Evolutionary conservation across 2,888 invertebrate species (phyloP), one percentile per base, ranked within the genome.

Genomic region (Yponomeuta evonymella): DNA sequence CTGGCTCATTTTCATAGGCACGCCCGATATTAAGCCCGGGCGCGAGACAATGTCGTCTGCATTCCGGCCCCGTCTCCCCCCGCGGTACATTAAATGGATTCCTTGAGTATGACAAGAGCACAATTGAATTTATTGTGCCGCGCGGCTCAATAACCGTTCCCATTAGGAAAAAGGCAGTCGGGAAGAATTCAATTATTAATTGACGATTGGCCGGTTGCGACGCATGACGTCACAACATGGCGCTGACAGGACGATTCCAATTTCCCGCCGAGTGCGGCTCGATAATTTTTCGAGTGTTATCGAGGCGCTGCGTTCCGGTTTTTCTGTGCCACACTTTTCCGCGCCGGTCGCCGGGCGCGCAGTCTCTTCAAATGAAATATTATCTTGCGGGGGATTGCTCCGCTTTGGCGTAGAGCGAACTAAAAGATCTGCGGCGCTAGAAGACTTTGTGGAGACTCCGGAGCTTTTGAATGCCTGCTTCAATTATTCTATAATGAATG

Each of bases 101-200:
- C 84, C 82, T 73, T 73, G 74, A 77, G 78, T 77, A 79, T 79
- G 78, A 79, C 78, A 79, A 74, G 75, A 74, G 75, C 76, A 79
- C 78, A 83, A 85, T 84, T 81, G 79, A 83, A 84, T 85, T 86
- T 85, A 77, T 79, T 75, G 76, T 75, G 74, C 75, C 73, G 73
- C 76, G 76, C 77, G 77, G 74, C 80, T 79, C 79, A 73, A 77
- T 79, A 78, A 75, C 75, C 76, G 72, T 74, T 71, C 74, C 83
- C 79, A 85, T 85, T 85, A 86, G 80, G 84, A 85, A 87, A 85
- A 86, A 85, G 87, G 83, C 83, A 78, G 79, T 81, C 82, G 84
- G 36, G 69, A 48, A 75, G 76, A 76, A 79, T 81, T 77, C 80
- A 79, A 81, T 83, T 82, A 82, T 78, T 84, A 85, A 86, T 85